Base-by-base conservation (phyloP, 2,888 invertebrate species). In the Spilosoma lubricipeda region DNA sequence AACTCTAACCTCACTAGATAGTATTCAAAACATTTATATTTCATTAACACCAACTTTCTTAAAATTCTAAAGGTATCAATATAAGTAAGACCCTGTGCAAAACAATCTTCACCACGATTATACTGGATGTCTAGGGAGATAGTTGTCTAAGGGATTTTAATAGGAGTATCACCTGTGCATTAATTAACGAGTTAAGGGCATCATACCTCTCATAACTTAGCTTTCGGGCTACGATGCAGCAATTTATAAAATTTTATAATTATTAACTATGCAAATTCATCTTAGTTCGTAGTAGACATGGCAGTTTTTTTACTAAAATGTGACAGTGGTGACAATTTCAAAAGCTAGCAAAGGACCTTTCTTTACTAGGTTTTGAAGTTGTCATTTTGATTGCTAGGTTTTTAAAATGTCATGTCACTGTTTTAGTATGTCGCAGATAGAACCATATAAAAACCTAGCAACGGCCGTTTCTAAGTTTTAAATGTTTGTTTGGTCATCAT, bases 91-190 rank as follows among this genome's bases (percentile, higher is more conserved):
- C 9, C 7, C 48, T 48, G 5, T 33, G 45, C 67, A 69, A 56
- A 45, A 36, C n/a, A 33, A 9, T 65, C 52, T 65, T 71, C 39
- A 52, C 27, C 71, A 67, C 11, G 67, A 59, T 30, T 45, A 72
- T 9, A 42, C 72, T 56, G 52, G 56, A 67, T 45, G 42, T 59
- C 59, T 23, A 59, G 59, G 67, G 39, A 30, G 39, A 5, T n/a
- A n/a, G 72, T 63, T 45, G 72, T 68, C 67, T 72, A 68, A 63
- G 67, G 72, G 63, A 64, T 73, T 68, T 52, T 73, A 73, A 69
- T 73, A 68, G 64, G 64, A 73, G 68, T 39, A n/a, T 36, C 64
- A 72, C 72, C 72, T 68, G 72, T 72, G 72, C 72, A 69, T 64
- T 73, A 73, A 69, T 69, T 73, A 65, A 64, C 48, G 36, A 69